Evolutionary conservation across 2,797 vertebrate species (phyloP).

Genomic region (Australoheros facetus): DNA sequence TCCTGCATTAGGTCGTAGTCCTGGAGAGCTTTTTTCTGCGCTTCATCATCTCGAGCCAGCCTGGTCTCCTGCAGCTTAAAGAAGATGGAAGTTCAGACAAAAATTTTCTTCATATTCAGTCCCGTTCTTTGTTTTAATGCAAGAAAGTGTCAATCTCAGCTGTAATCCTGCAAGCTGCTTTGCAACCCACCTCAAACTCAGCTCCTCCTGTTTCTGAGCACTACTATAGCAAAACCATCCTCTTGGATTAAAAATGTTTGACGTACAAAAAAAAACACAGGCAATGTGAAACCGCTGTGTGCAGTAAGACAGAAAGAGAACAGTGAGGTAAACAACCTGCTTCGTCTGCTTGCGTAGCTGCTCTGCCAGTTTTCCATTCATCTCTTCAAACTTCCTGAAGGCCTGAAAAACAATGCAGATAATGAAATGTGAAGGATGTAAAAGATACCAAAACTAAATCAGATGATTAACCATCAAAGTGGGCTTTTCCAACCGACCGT

Average conservation of each 20-base stretch:
- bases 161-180: not conserved
- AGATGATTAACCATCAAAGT: not conserved
- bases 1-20: conserved; percentile 90
- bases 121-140: no score
- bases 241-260: not conserved
- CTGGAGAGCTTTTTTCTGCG: conserved; percentile 84
- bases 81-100: not conserved
- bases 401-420: conserved; percentile 70
- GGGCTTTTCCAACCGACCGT: not conserved
- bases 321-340: conserved; percentile 76
- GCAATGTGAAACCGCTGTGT: not conserved
- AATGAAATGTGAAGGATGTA: not conserved
- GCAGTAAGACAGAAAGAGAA: not conserved
- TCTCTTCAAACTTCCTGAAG: conserved; percentile 91
- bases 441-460: not conserved
- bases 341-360: conserved; percentile 89
- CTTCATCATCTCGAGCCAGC: conserved; percentile 86
- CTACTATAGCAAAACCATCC: not conserved
- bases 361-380: conserved; percentile 86
- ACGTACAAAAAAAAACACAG: not conserved
- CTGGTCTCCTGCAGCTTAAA: conserved; percentile 86
- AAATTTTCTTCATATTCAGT: not conserved
- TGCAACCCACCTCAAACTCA: not conserved
- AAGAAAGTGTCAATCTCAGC: not conserved
- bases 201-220: not conserved